Percentiles rank a stretch among this genome's conserved stretches.
phyloP scores from a whole-genome alignment of 2,797 vertebrate species.

The Phalanger gymnotis region DNA sequence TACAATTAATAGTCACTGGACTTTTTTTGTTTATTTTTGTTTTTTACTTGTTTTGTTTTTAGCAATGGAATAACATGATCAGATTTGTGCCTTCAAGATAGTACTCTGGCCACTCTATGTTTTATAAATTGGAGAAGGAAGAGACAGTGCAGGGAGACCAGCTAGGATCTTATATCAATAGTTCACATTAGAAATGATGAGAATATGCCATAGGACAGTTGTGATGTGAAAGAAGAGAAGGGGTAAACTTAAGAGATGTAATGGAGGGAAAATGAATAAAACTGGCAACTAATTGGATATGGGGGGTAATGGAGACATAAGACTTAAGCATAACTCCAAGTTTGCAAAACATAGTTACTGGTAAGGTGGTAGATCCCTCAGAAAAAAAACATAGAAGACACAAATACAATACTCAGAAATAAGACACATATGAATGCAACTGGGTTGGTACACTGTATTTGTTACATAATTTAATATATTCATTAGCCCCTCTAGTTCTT shows the following conservation, averaged over 20 bases:
- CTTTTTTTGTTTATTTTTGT: too few species aligned
- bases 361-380: neutral
- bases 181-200: neutral
- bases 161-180: neutral
- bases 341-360: neutral
- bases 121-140: neutral
- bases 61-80: neutral
- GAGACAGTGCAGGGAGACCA: neutral
- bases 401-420: neutral
- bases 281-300: neutral
- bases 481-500: neutral
- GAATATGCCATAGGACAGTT: neutral
- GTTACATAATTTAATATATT: neutral
- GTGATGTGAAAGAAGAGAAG: neutral
- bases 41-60: too few species aligned
- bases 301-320: neutral
- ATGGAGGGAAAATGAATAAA: neutral
- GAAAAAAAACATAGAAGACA: neutral
- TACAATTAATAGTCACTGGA: neutral
- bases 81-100: neutral
- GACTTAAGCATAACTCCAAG: neutral
- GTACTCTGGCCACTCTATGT: neutral
- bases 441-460: neutral
- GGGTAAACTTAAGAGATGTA: neutral
- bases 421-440: neutral